Evolutionary conservation across 2,888 invertebrate species (phyloP).

Genomic region (Drosophila pseudotakahashii): DNA sequence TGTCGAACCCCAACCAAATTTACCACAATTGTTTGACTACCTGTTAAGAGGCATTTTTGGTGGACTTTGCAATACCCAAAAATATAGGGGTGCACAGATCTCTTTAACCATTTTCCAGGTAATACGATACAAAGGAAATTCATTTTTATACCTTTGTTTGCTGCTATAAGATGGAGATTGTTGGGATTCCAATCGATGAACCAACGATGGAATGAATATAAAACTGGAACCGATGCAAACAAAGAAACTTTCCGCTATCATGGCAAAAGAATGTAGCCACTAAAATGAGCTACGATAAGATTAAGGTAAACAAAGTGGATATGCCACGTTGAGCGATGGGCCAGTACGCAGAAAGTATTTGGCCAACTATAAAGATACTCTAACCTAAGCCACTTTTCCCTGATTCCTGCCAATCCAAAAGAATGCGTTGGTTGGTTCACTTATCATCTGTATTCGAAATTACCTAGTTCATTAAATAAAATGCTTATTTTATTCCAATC

Average conservation of each 20-base stretch:
- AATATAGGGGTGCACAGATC: not conserved
- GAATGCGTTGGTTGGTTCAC: not conserved
- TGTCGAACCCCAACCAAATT: too few species aligned
- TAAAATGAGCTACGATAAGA: slow-evolving; percentile 18
- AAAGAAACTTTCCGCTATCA: slow-evolving; percentile 8
- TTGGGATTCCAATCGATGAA: not conserved
- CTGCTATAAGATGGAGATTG: not conserved
- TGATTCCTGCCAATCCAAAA: not conserved
- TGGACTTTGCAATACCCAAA: not conserved
- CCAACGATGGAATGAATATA: not conserved
- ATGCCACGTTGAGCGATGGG: slow-evolving; percentile 17
- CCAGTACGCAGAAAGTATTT: not conserved
- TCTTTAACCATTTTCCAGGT: not conserved
- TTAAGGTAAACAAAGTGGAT: slow-evolving; percentile 22
- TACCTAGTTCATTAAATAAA: slow-evolving; percentile 34
- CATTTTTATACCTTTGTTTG: not conserved
- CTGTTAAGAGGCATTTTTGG: not conserved
- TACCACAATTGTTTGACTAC: not conserved
- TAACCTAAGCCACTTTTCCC: not conserved
- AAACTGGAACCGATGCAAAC: not conserved
- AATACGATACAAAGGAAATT: not conserved
- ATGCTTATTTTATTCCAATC: slow-evolving; percentile 40
- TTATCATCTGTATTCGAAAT: slow-evolving; percentile 20
- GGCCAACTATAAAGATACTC: not conserved
- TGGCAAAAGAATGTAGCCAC: slow-evolving; percentile 8